Conservation (phyloP, 2,113 vertebrate species). For the Pseudorhombus dupliciocellatus region DNA sequence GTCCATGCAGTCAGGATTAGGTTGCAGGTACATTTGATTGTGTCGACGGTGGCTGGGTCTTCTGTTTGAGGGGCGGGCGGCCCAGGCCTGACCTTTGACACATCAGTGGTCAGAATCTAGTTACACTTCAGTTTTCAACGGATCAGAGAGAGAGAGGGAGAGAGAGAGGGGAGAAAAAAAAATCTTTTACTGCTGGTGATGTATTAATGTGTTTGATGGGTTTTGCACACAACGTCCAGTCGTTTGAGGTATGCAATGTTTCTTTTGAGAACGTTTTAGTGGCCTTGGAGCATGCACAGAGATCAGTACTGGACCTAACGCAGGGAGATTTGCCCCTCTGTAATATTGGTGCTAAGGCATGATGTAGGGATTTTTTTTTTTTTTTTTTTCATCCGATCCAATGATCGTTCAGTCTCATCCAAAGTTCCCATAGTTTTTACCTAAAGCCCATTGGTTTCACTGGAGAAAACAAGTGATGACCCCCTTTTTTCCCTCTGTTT, state of each 20-base stretch:
- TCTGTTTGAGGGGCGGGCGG: slow-evolving; percentile 14
- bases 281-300: slow-evolving; percentile 79
- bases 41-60: slow-evolving; percentile 33
- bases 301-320: slow-evolving; percentile 72
- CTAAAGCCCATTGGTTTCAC: slow-evolving; percentile 55
- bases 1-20: slow-evolving; percentile 18
- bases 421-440: slow-evolving; percentile 68
- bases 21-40: slow-evolving; percentile 42
- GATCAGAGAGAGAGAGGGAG: slow-evolving; percentile 26
- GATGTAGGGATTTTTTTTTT: slow-evolving; percentile 56
- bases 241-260: slow-evolving; percentile 78
- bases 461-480: slow-evolving; percentile 35
- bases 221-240: slow-evolving; percentile 75
- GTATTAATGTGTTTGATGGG: slow-evolving; percentile 55
- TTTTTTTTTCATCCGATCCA: slow-evolving; percentile 31
- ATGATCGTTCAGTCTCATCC: slow-evolving; percentile 61
- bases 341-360: slow-evolving; percentile 77
- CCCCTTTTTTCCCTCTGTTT: slow-evolving; percentile 34
- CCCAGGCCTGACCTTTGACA: slow-evolving; percentile 41
- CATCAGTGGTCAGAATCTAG: slow-evolving; percentile 34
- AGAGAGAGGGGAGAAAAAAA: slow-evolving; percentile 10
- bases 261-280: slow-evolving; percentile 74
- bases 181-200: slow-evolving; percentile 43
- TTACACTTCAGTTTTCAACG: slow-evolving; percentile 30
- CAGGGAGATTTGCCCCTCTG: slow-evolving; percentile 64